Percentiles rank a stretch among this genome's conserved stretches.
phyloP scores from a whole-genome alignment of 1,140 invertebrate genomes.

The Stegodyphus mimosarum region DNA sequence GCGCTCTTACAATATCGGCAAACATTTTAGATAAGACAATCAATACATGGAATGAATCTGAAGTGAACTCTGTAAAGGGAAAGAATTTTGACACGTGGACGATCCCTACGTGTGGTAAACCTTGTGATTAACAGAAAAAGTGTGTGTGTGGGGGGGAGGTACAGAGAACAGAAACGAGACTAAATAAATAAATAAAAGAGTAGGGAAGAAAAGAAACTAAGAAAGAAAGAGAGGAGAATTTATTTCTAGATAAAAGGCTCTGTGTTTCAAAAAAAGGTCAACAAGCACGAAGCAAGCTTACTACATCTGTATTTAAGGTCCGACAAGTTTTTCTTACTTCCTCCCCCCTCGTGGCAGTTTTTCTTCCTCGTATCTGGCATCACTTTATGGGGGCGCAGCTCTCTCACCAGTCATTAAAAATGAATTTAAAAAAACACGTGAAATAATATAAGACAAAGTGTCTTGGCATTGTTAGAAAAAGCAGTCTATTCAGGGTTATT shows the following conservation, averaged over 20 bases:
- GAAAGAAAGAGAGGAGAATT: background rate
- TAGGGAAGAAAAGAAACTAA: background rate
- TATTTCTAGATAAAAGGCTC: constrained; percentile 21
- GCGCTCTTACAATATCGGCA: no score
- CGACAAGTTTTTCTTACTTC: background rate
- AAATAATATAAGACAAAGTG: background rate
- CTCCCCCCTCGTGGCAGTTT: background rate
- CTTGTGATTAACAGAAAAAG: no score
- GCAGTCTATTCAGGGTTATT: background rate
- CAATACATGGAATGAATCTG: no score
- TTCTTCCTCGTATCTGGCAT: background rate
- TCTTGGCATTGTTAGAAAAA: background rate
- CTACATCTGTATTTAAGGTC: constrained; percentile 14
- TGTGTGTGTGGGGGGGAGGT: no score
- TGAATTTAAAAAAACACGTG: background rate
- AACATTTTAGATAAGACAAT: no score
- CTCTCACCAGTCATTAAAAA: background rate
- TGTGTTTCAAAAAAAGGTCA: constrained; percentile 28
- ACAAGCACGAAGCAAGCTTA: constrained; percentile 1
- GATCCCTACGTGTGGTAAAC: no score
- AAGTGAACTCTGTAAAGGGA: no score
- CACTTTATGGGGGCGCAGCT: background rate
- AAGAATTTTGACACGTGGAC: no score
- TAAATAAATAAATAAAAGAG: constrained; percentile 8
- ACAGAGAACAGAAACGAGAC: background rate